phyloP scores from a whole-genome alignment of 2,797 vertebrate genomes.

The Coregonus sp. region DNA sequence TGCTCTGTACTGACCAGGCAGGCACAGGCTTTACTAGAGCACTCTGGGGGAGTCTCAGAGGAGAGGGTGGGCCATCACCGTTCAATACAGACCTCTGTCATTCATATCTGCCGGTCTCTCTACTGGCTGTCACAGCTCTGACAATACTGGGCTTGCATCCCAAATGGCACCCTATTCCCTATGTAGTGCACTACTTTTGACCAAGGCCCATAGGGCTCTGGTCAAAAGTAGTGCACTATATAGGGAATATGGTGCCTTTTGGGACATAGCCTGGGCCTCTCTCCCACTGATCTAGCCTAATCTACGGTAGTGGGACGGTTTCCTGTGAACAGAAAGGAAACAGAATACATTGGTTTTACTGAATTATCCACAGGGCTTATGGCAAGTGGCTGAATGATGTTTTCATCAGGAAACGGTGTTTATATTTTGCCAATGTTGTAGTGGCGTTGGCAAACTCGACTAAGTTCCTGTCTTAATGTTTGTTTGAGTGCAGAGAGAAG shows the following conservation, averaged over 20 bases:
- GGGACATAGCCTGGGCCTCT: too few relatives aligned
- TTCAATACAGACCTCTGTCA: not conserved
- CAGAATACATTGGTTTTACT: slow-evolving; percentile 36
- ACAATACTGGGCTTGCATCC: not conserved
- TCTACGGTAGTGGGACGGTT: not conserved
- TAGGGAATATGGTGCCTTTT: too few relatives aligned
- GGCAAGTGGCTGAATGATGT: slow-evolving; percentile 32
- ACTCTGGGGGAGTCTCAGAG: not conserved
- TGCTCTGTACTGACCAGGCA: slow-evolving; percentile 21
- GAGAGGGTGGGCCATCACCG: not conserved
- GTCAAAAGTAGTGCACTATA: not conserved
- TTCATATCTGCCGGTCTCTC: not conserved
- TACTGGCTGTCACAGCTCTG: not conserved
- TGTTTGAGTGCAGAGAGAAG: not conserved
- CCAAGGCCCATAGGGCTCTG: not conserved
- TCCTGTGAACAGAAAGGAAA: not conserved
- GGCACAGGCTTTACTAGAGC: slow-evolving; percentile 13
- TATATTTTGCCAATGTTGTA: not conserved
- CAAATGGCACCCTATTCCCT: not conserved
- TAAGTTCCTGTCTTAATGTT: not conserved
- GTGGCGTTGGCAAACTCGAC: not conserved
- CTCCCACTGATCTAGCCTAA: not conserved
- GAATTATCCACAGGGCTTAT: slow-evolving; percentile 17
- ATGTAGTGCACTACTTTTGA: not conserved
- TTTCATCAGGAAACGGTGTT: slow-evolving; percentile 24